Percentiles rank a stretch among this genome's conserved stretches.
Evolutionary conservation across 2,888 invertebrate genomes (phyloP).

Genomic region (Unio pictorum): DNA sequence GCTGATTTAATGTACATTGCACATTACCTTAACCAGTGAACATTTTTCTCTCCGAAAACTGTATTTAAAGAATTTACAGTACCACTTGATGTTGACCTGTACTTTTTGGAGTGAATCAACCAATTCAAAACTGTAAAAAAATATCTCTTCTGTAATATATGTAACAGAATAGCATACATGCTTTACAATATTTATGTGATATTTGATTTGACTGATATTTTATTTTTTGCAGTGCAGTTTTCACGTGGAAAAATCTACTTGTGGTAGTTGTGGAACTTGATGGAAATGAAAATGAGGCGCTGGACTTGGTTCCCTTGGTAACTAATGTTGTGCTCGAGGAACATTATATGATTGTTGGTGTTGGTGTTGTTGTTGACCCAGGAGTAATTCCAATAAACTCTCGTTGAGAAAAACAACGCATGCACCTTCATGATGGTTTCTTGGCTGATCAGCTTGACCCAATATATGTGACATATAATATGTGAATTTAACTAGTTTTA

Average conservation of each 20-base stretch:
- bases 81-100: too few species aligned
- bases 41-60: too few species aligned
- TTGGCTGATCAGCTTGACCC: slow-evolving; percentile 99
- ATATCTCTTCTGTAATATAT: too few species aligned
- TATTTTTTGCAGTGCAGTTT: slow-evolving; percentile 86
- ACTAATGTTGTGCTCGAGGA: slow-evolving; percentile 98
- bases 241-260: slow-evolving; percentile 99
- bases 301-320: slow-evolving; percentile 97
- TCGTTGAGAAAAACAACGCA: slow-evolving; percentile 98
- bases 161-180: too few species aligned
- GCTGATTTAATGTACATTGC: too few species aligned
- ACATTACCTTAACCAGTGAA: too few species aligned
- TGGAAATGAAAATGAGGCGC: slow-evolving; percentile 98
- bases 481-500: slow-evolving; percentile 78
- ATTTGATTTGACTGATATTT: background rate
- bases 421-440: slow-evolving; percentile 98
- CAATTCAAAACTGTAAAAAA: too few species aligned
- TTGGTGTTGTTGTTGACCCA: slow-evolving; percentile 98
- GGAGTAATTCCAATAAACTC: slow-evolving; percentile 74
- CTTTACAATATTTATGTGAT: too few species aligned
- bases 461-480: slow-evolving; percentile 99
- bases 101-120: too few species aligned
- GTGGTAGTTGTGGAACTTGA: slow-evolving; percentile 99
- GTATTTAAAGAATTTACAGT: too few species aligned
- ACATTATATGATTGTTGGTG: slow-evolving; percentile 98